These are phyloP conservation scores for Apistogramma diplotaenia DNA, from an alignment of 2,113 vertebrate species.

Conservation along the genomic window DNA sequence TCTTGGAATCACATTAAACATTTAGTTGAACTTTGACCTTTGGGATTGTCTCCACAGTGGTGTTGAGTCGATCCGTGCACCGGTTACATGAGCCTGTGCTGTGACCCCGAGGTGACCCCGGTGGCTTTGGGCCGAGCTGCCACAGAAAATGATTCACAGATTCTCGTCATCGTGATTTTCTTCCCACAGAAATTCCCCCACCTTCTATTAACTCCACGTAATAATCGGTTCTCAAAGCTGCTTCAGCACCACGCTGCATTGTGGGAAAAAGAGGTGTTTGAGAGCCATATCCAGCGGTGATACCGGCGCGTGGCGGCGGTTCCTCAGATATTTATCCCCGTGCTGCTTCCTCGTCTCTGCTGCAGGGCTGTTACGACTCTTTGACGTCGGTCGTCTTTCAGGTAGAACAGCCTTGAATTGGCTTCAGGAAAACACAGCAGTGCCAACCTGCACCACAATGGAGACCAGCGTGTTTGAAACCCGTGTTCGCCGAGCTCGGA, in stretches of 20 bases:
- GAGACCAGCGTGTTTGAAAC: not conserved
- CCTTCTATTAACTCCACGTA: not conserved
- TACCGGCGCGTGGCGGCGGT: not conserved
- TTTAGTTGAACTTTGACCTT: not conserved
- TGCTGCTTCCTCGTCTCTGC: not conserved
- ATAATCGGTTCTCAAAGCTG: not conserved
- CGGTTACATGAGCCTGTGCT: not conserved
- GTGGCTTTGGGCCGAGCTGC: not conserved
- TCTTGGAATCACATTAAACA: not conserved
- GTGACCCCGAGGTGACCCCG: not conserved
- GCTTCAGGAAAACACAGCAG: not conserved
- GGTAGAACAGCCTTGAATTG: not conserved
- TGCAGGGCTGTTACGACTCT: not conserved
- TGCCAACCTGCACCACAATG: not conserved
- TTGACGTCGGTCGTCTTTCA: not conserved
- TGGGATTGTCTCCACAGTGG: not conserved
- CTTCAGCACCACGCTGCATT: not conserved
- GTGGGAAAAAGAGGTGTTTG: not conserved
- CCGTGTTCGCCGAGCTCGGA: not conserved
- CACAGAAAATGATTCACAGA: not conserved
- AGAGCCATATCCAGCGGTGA: not conserved
- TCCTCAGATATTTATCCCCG: not conserved
- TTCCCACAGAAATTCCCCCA: not conserved
- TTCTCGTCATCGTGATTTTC: not conserved
- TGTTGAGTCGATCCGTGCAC: not conserved